Conservation (phyloP, 37 sponge, comb jelly and placozoan species). For the Chondrilla cf. caribensis region DNA sequence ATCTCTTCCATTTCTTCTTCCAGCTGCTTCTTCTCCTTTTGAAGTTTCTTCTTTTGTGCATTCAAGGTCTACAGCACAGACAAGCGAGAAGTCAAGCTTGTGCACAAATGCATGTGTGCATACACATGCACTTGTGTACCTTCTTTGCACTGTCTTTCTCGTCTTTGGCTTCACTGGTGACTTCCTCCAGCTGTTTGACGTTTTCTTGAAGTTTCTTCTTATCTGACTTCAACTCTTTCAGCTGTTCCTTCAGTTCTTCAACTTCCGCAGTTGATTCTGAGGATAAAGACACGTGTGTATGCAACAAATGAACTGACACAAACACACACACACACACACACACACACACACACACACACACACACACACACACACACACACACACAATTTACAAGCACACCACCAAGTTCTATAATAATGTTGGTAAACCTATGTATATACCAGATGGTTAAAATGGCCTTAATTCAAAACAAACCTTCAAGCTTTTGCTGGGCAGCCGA, state of each 20-base stretch:
- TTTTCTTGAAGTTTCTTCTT: slow-evolving; percentile 52
- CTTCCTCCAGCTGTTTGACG: slow-evolving; percentile 65
- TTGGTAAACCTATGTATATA: no score
- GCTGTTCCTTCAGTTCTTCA: slow-evolving; percentile 7
- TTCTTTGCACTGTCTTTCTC: slow-evolving; percentile 81
- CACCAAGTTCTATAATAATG: no score
- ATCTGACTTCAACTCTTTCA: slow-evolving; percentile 58
- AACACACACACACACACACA: no score
- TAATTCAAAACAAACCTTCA: slow-evolving; percentile 43
- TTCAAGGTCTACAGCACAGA: slow-evolving; percentile 38
- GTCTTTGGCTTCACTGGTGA: slow-evolving; percentile 52
- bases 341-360: no score
- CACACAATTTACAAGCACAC: no score
- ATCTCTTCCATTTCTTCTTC: slow-evolving; percentile 84
- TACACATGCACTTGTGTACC: no score
- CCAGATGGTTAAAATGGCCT: no score
- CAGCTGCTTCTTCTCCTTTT: slow-evolving; percentile 59
- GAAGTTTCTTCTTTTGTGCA: slow-evolving; percentile 59
- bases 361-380: no score
- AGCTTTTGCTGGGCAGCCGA: slow-evolving; percentile 41
- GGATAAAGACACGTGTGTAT: not conserved
- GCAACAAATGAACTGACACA: no score
- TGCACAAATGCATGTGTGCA: no score
- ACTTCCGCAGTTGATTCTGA: slow-evolving; percentile 47
- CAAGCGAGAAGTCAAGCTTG: not conserved